A percentile compares a stretch with the other conserved stretches of the same genome.
These are phyloP conservation scores for Formica selysi DNA, from an alignment of 1,140 invertebrate species.

Conservation along the genomic window DNA sequence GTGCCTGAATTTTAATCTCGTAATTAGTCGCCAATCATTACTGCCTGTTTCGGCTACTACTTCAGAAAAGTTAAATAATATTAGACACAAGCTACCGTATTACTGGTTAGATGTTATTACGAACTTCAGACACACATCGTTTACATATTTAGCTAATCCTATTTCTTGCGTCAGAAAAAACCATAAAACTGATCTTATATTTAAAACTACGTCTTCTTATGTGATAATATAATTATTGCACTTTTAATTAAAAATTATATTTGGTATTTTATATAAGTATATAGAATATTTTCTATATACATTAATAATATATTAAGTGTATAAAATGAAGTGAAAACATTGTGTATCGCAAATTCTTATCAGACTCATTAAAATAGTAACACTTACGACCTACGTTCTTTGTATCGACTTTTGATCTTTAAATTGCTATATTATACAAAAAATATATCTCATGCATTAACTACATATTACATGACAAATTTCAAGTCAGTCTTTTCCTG, in stretches of 20 bases:
- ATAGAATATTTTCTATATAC: background rate
- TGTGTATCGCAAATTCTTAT: background rate
- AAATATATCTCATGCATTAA: background rate
- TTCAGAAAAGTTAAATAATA: constrained; percentile 68
- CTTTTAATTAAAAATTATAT: background rate
- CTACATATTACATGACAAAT: background rate
- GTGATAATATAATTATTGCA: background rate
- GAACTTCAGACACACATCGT: constrained; percentile 55
- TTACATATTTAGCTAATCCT: background rate
- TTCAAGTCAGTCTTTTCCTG: background rate
- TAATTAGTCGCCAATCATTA: constrained; percentile 75
- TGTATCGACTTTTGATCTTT: background rate
- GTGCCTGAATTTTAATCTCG: constrained; percentile 75
- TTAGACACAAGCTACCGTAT: constrained; percentile 64
- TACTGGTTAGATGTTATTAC: constrained; percentile 78
- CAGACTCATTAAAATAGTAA: background rate
- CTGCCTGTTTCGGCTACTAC: constrained; percentile 49
- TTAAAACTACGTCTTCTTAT: background rate
- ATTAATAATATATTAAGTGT: constrained; percentile 8
- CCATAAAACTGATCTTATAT: background rate
- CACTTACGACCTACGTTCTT: background rate
- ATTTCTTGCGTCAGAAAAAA: background rate
- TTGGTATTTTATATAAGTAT: background rate
- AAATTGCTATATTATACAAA: background rate
- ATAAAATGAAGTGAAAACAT: background rate